A percentile compares a stretch with the other conserved stretches of the same genome.
phyloP scores from a whole-genome alignment of 2,888 invertebrate species.

The Lordiphosa fenestrarum region DNA sequence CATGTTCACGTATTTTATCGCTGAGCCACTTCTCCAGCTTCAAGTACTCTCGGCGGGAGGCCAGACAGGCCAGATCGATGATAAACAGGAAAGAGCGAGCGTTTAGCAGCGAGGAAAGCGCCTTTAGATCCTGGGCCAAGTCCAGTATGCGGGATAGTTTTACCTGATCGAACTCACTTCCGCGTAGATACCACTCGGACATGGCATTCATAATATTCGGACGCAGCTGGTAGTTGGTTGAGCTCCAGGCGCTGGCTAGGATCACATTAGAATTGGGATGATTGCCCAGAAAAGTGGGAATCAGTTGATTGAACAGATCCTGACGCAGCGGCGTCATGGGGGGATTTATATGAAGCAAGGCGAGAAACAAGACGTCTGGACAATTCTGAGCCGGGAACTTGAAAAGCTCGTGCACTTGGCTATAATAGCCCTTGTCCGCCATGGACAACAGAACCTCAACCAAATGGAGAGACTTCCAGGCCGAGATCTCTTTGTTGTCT shows the following conservation, averaged over 20 bases:
- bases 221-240: conserved; percentile 87
- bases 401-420: conserved; percentile 90
- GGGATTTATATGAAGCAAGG: conserved; percentile 92
- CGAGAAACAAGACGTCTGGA: conserved; percentile 95
- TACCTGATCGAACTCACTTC: conserved; percentile 93
- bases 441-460: conserved; percentile 93
- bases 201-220: conserved; percentile 96
- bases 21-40: conserved; percentile 99
- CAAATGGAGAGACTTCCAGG: conserved; percentile 96
- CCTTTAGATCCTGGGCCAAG: conserved; percentile 96
- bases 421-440: conserved; percentile 92
- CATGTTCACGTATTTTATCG: conserved; percentile 97
- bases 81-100: conserved; percentile 96
- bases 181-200: conserved; percentile 97
- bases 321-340: conserved; percentile 89
- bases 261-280: conserved; percentile 98
- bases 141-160: conserved; percentile 96
- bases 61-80: conserved; percentile 98
- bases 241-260: conserved; percentile 97
- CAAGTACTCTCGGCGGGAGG: conserved; percentile 96
- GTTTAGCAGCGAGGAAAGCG: conserved; percentile 93
- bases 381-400: conserved; percentile 95
- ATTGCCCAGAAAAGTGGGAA: conserved; percentile 96
- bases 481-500: conserved; percentile 94
- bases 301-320: conserved; percentile 91